Conservation (phyloP, 1,140 invertebrate genomes). For the Tigriopus japonicus region DNA sequence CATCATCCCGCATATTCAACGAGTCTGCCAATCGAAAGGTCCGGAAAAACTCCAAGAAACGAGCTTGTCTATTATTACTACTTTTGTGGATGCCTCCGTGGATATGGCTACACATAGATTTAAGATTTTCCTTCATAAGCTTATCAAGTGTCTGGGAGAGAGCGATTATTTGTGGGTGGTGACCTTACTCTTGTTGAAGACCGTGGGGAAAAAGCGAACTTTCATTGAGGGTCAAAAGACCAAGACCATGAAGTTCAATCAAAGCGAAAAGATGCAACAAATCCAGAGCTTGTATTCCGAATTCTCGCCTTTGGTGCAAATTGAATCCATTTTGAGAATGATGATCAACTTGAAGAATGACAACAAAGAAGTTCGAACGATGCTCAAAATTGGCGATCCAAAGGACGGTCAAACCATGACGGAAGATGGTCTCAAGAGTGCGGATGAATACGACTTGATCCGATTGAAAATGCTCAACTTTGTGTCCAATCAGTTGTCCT, state of each 20-base stretch:
- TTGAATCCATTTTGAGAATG: background rate
- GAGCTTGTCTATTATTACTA: background rate
- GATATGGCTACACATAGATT: slow-evolving; percentile 1
- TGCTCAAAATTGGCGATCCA: background rate
- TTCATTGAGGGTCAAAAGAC: background rate
- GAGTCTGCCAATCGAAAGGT: background rate
- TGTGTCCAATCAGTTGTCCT: background rate
- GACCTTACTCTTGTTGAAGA: background rate
- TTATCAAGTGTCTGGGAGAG: background rate
- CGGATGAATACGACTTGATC: slow-evolving; percentile 4
- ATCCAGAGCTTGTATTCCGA: background rate
- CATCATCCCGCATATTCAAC: slow-evolving; percentile 10
- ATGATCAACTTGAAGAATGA: background rate
- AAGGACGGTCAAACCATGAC: background rate
- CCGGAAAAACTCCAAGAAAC: background rate
- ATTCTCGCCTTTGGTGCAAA: background rate
- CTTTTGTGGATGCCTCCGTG: slow-evolving; percentile 3
- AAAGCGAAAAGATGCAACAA: background rate
- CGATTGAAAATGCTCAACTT: background rate
- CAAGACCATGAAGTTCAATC: background rate
- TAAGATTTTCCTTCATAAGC: background rate
- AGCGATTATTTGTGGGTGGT: background rate
- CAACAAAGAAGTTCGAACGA: background rate
- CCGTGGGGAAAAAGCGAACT: background rate
- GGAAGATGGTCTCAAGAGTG: background rate